Evolutionary conservation across 2,888 invertebrate species (phyloP), one percentile per base, ranked within the genome.

Genomic region (Nymphalis c-album): DNA sequence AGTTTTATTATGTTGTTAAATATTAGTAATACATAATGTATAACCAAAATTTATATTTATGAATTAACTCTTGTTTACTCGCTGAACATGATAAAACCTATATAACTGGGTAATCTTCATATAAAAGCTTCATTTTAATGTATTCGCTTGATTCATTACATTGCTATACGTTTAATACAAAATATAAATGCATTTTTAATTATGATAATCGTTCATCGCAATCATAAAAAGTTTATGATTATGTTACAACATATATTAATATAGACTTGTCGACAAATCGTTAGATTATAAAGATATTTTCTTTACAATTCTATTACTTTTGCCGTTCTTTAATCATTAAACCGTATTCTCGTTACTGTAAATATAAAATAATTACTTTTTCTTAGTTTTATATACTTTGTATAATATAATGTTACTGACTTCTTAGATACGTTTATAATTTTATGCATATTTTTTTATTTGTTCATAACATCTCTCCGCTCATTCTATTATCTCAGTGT

Each of bases 181-280:
- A 22, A 31, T 2, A 55, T 31, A 55, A 53, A 55, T 55, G 22
- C 26, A 8, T 31, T 55, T 55, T 55, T 55, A 55, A 31, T 55
- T 55, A 55, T 31, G n/a, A 50, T 50, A 10, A 50, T 50, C 40
- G 40, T 40, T 40, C 40, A 40, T 40, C 40, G 13, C 40, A 40
- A 13, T 40, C 40, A 40, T 40, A 40, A 40, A 40, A 40, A 40
- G 3, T 40, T 13, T 13, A 40, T 10, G 58, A 58, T n/a, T n/a
- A 40, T 58, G 45, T 58, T 40, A 58, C 31, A 61, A 63, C 63
- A 65, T 67, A 40, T 10, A 40, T 40, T 40, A 40, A 40, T 40
- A 40, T 7, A 40, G 40, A 40, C 40, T 40, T 13, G 40, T 40
- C 40, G 40, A 40, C 40, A 40, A 40, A 40, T 40, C 13, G 13